Percentiles rank a stretch among this genome's conserved stretches.
These are phyloP conservation scores for Drosophila parthenogenetica DNA, from an alignment of 2,888 invertebrate species.

Conservation along the genomic window DNA sequence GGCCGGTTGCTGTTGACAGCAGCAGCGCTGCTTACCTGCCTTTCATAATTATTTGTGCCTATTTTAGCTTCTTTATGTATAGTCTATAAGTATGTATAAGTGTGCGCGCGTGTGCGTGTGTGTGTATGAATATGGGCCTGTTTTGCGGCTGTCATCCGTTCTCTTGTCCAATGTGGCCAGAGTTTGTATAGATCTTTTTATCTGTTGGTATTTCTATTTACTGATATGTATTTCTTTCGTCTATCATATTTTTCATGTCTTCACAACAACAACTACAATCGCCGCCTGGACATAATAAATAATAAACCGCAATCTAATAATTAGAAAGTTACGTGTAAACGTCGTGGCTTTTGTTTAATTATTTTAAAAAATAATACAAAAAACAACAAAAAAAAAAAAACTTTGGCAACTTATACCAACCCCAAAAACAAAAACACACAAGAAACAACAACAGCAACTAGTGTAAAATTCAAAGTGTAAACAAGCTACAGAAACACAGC, in stretches of 20 bases:
- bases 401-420: constrained; percentile 76
- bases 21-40: constrained; percentile 59
- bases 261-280: constrained; percentile 19
- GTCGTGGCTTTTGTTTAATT: constrained; percentile 82
- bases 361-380: constrained; percentile 70
- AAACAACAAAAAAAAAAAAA: constrained; percentile 49
- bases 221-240: constrained; percentile 32
- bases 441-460: constrained; percentile 64
- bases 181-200: constrained; percentile 42
- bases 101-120: constrained; percentile 4
- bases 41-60: constrained; percentile 78
- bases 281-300: constrained; percentile 20
- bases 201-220: constrained; percentile 52
- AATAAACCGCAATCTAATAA: constrained; percentile 36
- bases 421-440: constrained; percentile 51
- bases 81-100: constrained; percentile 17
- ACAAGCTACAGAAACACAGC: constrained; percentile 45
- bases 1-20: constrained; percentile 66
- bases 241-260: constrained; percentile 36
- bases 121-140: constrained; percentile 14
- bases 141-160: constrained; percentile 56
- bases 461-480: constrained; percentile 71
- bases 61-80: constrained; percentile 55
- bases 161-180: constrained; percentile 56
- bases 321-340: constrained; percentile 84